Evolutionary conservation across 2,113 vertebrate species (phyloP), one percentile per base, ranked within the genome.

Genomic region (Ictalurus furcatus): DNA sequence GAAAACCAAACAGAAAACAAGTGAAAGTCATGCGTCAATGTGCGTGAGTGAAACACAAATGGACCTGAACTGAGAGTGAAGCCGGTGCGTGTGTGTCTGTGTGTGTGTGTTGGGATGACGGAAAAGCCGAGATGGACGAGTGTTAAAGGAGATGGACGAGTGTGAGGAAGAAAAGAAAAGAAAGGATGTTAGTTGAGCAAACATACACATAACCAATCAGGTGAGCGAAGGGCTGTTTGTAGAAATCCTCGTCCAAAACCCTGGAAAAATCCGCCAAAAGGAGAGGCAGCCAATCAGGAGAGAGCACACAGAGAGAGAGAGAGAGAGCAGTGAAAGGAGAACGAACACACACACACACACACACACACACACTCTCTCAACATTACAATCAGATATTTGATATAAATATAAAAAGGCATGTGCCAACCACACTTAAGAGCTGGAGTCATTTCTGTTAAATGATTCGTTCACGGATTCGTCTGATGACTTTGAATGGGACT

Each of bases 201-300:
- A 99, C 98, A 99, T 99, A 99, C 98, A 99, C 98, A 99, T 99
- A 99, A 99, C 98, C 98, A 97, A 99, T 99, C 97, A 99, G 94
- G 92, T 99, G 98, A 98, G 98, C 97, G 97, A 98, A 99, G 97
- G 98, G 98, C 96, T 99, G 98, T 96, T 98, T 99, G 98, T 98
- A 99, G 98, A 99, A 99, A 96, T 98, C 98, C 97, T 99, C 98
- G 93, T 99, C 98, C 97, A 98, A 97, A 94, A 99, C 98, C 96
- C 98, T 99, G 97, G 96, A 94, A 91, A 94, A 84, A 40, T 84
- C 81, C 97, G 95, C 96, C 94, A 94, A 93, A 93, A 96, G 96
- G 95, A 92, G 94, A 96, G 96, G 96, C 96, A 97, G 97, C 94
- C 95, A 96, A 97, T 97, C 97, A 96, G 95, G 95, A 96, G 96